Conservation (phyloP, 1,140 invertebrate genomes). For the Trinorchestia longiramus region DNA sequence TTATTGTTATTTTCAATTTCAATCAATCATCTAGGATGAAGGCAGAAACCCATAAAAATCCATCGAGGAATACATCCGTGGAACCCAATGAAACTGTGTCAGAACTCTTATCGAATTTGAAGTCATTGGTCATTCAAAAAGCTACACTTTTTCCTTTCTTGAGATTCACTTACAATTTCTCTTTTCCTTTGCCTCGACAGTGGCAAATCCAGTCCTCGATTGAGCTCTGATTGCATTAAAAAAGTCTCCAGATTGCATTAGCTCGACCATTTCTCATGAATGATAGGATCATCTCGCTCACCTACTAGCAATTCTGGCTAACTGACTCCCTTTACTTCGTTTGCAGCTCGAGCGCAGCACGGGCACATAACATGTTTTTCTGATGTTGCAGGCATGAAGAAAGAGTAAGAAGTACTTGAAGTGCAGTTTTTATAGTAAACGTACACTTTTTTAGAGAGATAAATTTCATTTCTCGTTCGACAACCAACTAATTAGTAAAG, state of each 20-base stretch:
- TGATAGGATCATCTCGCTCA: neutral
- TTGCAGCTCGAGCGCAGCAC: neutral
- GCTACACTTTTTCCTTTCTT: neutral
- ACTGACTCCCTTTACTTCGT: neutral
- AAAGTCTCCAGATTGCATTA: neutral
- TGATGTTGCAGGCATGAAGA: neutral
- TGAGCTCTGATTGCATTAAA: conserved; percentile 8
- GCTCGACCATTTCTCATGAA: neutral
- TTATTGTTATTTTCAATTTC: neutral
- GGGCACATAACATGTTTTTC: neutral
- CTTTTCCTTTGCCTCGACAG: neutral
- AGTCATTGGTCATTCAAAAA: neutral
- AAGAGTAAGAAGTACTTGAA: neutral
- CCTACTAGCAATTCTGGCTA: neutral
- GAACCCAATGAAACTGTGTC: neutral
- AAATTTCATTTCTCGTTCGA: neutral
- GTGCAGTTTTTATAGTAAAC: neutral
- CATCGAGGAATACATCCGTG: neutral
- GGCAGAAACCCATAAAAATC: neutral
- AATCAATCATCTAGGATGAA: neutral
- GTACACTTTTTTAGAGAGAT: neutral
- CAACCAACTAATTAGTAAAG: neutral
- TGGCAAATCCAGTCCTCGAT: neutral
- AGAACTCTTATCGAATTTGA: neutral
- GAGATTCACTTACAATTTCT: neutral